These are phyloP conservation scores for Alosa alosa DNA, from an alignment of 2,113 vertebrate genomes.

Conservation along the genomic window DNA sequence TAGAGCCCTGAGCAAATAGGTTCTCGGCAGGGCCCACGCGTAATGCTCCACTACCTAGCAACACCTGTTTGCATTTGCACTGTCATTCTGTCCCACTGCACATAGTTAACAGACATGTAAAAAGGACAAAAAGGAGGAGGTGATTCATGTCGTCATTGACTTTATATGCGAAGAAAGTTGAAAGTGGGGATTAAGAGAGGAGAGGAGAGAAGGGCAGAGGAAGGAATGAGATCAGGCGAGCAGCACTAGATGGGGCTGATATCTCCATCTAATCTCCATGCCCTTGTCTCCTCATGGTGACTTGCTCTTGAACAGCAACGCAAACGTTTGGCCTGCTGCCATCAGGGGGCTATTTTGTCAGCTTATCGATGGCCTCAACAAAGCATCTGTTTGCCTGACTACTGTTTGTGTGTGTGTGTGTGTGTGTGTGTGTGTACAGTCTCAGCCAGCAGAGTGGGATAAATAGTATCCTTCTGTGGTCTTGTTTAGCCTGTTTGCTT, in stretches of 20 bases:
- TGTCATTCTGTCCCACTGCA: slow-evolving; percentile 21
- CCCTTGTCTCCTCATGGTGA: background rate
- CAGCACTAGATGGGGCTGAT: background rate
- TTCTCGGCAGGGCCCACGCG: slow-evolving; percentile 25
- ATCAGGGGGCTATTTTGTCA: background rate
- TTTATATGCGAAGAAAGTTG: background rate
- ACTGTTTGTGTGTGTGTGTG: background rate
- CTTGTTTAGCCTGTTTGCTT: background rate
- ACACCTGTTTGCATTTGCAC: slow-evolving; percentile 66
- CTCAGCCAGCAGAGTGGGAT: background rate
- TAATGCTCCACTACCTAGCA: slow-evolving; percentile 69
- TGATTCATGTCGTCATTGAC: background rate
- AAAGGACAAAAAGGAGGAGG: background rate
- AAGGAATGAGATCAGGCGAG: background rate
- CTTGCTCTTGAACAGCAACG: background rate
- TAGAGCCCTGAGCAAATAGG: slow-evolving; percentile 59
- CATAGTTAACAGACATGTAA: slow-evolving; percentile 28
- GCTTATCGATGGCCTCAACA: background rate
- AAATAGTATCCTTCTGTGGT: background rate
- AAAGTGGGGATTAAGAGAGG: background rate
- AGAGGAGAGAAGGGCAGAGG: background rate
- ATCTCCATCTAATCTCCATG: background rate
- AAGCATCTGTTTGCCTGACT: background rate
- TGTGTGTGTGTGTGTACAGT: background rate
- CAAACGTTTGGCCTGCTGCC: background rate